phyloP scores from a whole-genome alignment of 1,140 invertebrate genomes.

The Lasioglossum baleicum region DNA sequence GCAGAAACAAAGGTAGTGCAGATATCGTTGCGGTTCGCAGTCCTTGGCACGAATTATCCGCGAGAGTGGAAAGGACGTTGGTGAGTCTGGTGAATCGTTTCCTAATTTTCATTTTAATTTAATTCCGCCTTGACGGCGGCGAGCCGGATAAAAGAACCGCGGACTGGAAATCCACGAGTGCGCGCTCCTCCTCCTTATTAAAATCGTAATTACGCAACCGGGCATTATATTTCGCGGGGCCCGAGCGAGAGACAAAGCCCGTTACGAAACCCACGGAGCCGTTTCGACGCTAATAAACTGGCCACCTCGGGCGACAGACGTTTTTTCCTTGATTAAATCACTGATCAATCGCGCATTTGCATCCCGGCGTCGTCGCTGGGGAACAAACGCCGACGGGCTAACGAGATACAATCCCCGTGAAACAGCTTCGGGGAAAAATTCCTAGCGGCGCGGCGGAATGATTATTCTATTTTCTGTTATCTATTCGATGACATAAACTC shows the following conservation, averaged over 20 bases:
- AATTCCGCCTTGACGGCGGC: too few species aligned
- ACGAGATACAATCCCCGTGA: conserved; percentile 2
- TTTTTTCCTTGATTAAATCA: conserved; percentile 37
- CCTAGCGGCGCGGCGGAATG: too few species aligned
- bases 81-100: too few species aligned
- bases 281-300: conserved; percentile 24
- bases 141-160: neutral
- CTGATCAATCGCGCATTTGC: conserved; percentile 42
- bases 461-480: too few species aligned
- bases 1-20: too few species aligned
- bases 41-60: too few species aligned
- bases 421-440: neutral
- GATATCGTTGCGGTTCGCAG: too few species aligned
- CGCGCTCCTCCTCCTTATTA: neutral
- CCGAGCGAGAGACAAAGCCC: conserved; percentile 1
- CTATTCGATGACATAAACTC: too few species aligned
- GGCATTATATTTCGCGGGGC: neutral
- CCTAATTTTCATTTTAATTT: too few species aligned
- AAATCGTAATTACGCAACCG: conserved; percentile 3
- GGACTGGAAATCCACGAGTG: neutral
- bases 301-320: conserved; percentile 21
- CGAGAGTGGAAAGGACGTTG: too few species aligned
- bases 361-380: conserved; percentile 4
- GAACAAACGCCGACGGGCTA: neutral
- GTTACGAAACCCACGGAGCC: conserved; percentile 5